Percentiles rank a stretch among this genome's conserved stretches.
These are phyloP conservation scores for Platysternon megacephalum DNA, from an alignment of 2,113 vertebrate species.

Conservation along the genomic window DNA sequence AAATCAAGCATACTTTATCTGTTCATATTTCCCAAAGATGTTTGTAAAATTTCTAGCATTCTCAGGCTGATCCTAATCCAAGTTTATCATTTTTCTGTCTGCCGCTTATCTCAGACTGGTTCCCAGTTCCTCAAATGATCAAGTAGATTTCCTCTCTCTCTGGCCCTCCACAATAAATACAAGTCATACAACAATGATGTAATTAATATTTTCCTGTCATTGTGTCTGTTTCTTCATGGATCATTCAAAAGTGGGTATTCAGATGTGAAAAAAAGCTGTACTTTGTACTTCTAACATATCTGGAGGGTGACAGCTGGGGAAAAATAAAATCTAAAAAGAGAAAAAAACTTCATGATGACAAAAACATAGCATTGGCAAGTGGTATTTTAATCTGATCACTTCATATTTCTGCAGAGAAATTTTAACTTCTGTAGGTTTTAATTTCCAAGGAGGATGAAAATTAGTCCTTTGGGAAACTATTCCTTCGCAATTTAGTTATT, in stretches of 20 bases:
- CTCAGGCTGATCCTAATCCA: neutral
- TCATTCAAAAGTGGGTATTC: neutral
- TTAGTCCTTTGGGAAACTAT: neutral
- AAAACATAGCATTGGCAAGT: neutral
- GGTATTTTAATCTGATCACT: slow-evolving; percentile 14
- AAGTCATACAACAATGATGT: neutral
- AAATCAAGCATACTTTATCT: neutral
- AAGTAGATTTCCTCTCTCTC: slow-evolving; percentile 35
- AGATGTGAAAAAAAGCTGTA: neutral
- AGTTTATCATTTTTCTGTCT: neutral
- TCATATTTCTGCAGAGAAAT: slow-evolving; percentile 10
- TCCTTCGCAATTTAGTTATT: slow-evolving; percentile 13
- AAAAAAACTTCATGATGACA: neutral
- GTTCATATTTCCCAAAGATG: neutral
- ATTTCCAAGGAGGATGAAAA: slow-evolving; percentile 42
- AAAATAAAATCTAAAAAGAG: neutral
- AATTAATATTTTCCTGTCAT: slow-evolving; percentile 27
- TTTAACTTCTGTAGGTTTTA: slow-evolving; percentile 20
- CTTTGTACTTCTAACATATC: neutral
- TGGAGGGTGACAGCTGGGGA: neutral
- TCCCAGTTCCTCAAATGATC: slow-evolving; percentile 45
- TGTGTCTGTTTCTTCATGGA: neutral
- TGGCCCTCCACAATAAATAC: neutral
- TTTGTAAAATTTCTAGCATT: slow-evolving; percentile 17
- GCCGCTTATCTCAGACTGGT: neutral